These are phyloP conservation scores for Eupithecia dodoneata DNA, from an alignment of 2,888 invertebrate species.

Conservation along the genomic window DNA sequence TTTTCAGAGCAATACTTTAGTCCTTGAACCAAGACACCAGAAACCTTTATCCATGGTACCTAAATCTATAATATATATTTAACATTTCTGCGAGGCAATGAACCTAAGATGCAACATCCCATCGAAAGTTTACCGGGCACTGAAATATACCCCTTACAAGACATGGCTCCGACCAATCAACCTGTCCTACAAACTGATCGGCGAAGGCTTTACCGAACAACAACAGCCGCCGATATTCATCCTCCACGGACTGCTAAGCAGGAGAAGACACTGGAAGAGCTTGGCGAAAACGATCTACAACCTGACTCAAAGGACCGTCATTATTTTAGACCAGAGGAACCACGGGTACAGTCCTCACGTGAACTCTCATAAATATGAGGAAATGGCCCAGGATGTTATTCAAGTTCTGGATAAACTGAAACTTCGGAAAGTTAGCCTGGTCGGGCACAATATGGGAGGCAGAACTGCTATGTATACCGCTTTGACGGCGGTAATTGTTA, in stretches of 20 bases:
- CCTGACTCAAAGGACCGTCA: constrained; percentile 88
- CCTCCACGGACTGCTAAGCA: constrained; percentile 94
- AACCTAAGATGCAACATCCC: constrained; percentile 22
- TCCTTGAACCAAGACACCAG: background rate
- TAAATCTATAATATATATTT: background rate
- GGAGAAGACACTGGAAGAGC: constrained; percentile 94
- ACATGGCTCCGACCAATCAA: constrained; percentile 53
- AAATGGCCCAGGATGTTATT: constrained; percentile 90
- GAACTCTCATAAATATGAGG: constrained; percentile 87
- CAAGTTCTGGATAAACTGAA: constrained; percentile 84
- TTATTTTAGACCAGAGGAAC: constrained; percentile 95
- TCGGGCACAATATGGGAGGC: constrained; percentile 98
- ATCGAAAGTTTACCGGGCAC: constrained; percentile 21
- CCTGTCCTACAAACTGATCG: constrained; percentile 69
- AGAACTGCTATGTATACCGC: constrained; percentile 92
- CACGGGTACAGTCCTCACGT: constrained; percentile 96
- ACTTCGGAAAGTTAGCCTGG: constrained; percentile 85
- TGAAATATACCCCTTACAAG: constrained; percentile 22
- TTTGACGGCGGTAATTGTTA: constrained; percentile 85
- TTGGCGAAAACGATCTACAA: constrained; percentile 88
- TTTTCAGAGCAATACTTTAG: background rate
- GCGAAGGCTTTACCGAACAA: constrained; percentile 49
- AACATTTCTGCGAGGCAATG: constrained; percentile 14
- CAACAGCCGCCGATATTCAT: constrained; percentile 73
- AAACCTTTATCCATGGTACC: background rate